These are phyloP conservation scores for Myrmecobius fasciatus DNA, from an alignment of 2,113 vertebrate species.

Conservation along the genomic window DNA sequence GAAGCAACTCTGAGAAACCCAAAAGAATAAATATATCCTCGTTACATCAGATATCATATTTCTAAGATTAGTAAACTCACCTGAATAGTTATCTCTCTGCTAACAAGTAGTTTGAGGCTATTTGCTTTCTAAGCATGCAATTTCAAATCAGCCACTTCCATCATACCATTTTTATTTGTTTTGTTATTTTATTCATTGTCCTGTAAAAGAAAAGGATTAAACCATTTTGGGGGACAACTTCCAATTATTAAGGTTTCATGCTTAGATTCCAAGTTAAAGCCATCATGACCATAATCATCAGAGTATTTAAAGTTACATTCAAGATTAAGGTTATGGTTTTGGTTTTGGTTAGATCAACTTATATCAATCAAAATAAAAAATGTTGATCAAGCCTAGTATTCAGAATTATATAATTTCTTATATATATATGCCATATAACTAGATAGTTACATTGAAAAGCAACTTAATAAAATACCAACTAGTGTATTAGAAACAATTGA, in stretches of 20 bases:
- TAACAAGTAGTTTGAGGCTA: background rate
- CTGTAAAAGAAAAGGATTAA: background rate
- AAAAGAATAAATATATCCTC: background rate
- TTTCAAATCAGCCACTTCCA: background rate
- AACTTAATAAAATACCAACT: background rate
- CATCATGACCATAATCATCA: background rate
- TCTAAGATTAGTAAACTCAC: background rate
- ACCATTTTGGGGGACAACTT: background rate
- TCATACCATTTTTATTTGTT: background rate
- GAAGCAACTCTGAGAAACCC: background rate
- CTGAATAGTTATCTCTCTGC: background rate
- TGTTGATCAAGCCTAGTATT: background rate
- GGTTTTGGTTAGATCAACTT: background rate
- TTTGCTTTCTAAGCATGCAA: background rate
- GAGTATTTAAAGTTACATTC: background rate
- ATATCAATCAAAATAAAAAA: too few relatives aligned
- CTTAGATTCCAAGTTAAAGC: background rate
- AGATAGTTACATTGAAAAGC: background rate
- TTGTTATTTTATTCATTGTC: background rate
- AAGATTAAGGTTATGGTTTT: background rate
- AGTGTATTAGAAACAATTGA: background rate
- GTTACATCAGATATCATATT: background rate
- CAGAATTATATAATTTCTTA: background rate
- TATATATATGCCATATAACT: background rate
- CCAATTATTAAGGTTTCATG: background rate